Base-by-base conservation (phyloP, 2,797 vertebrate genomes). In the Pipistrellus kuhlii region DNA sequence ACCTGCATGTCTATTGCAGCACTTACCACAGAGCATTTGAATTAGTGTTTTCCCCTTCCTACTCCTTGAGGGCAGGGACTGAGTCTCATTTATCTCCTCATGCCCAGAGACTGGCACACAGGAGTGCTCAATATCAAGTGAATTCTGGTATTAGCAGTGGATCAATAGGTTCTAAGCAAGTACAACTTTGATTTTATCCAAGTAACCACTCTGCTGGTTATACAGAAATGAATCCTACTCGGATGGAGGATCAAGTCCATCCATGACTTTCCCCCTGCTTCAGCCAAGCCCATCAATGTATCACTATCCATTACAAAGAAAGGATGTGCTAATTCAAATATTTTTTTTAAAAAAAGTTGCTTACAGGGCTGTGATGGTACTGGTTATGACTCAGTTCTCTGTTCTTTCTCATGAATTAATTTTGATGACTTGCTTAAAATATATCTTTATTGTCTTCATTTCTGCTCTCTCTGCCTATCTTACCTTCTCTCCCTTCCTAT, bases 341-440 rank as follows among this genome's bases (percentile, higher is more conserved):
- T n/a, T 41, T 38, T 38, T 38, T 35, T 38, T 4, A 41, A 57
- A 71, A n/a, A 72, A 72, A 83, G 64, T 72, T 92, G 46, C 78
- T 71, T 82, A 72, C 15, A 83, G 44, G 62, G 38, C 73, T 93
- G 62, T 59, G 38, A 41, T 82, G 53, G 32, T 84, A 73, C 66
- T 71, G 46, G 27, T 90, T 87, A 91, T 92, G 71, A 90, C 55
- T 62, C 68, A 81, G 68, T 88, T 66, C 55, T 91, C 80, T 71
- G 15, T 86, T 96, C 44, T 86, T 88, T 71, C 73, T 76, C 59
- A 18, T 41, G 51, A 86, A 93, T 92, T 86, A 78, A 88, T 66
- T 96, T 85, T 85, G 41, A 68, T 83, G 32, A 83, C 53, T 92
- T 73, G 17, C 96, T 91, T 90, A 84, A 53, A 88, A 57, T 92